These are phyloP conservation scores for Aurelia sp. DNA, from an alignment of 30 jellyfish, hydroid and myxozoan genomes.

Conservation along the genomic window DNA sequence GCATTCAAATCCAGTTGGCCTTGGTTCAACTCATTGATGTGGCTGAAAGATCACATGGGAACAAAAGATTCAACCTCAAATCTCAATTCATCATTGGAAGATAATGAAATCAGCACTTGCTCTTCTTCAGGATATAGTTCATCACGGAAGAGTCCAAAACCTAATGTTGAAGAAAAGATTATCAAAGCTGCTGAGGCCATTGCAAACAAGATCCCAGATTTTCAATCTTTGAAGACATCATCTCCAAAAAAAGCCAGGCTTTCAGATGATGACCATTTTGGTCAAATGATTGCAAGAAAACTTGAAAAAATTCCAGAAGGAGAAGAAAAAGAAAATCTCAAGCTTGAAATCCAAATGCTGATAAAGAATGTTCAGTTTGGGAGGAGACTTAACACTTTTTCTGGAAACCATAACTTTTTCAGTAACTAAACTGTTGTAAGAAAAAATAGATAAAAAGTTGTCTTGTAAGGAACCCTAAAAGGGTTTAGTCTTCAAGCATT, in stretches of 20 bases:
- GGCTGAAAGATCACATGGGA: no score
- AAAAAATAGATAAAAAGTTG: no score
- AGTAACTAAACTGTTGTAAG: no score
- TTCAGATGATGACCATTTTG: constrained; percentile 57
- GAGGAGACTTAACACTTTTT: background rate
- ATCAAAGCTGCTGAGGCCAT: constrained; percentile 18
- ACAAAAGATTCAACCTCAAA: no score
- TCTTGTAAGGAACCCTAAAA: no score
- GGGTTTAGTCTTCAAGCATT: no score
- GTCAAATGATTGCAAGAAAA: constrained; percentile 58
- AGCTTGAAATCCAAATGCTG: constrained; percentile 68
- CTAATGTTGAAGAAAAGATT: constrained; percentile 10
- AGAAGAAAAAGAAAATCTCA: constrained; percentile 63
- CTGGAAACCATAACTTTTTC: no score
- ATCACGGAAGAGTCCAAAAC: background rate
- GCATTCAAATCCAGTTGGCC: no score
- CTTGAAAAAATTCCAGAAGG: constrained; percentile 43
- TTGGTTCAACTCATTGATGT: no score
- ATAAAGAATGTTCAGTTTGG: constrained; percentile 40
- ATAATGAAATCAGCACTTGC: no score
- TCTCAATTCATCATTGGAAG: no score
- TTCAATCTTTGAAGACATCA: background rate
- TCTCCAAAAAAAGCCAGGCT: constrained; percentile 11
- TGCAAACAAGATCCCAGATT: constrained; percentile 20
- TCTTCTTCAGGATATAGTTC: no score